Evolutionary conservation across 2,797 vertebrate species (phyloP).

Genomic region (Myotis pilosus): DNA sequence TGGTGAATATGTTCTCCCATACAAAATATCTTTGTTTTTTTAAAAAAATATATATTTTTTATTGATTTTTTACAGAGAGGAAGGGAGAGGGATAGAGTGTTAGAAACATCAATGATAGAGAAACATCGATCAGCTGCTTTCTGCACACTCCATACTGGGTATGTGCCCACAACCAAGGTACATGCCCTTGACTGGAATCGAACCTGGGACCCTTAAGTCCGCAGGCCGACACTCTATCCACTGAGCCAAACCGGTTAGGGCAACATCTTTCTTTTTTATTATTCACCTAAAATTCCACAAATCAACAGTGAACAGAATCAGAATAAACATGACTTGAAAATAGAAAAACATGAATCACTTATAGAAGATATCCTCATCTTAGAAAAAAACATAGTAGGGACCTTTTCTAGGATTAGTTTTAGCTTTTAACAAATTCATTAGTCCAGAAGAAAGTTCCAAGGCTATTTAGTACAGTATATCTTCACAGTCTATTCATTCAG

Average conservation of each 20-base stretch:
- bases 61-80: no score
- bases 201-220: no score
- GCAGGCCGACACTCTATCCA: no score
- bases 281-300: background rate
- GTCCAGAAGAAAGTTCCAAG: background rate
- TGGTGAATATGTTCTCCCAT: background rate
- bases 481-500: background rate
- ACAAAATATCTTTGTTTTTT: background rate
- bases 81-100: no score
- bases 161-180: no score
- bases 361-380: background rate
- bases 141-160: no score
- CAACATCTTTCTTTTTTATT: background rate
- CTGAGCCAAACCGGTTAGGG: no score
- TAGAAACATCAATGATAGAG: no score
- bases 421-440: background rate
- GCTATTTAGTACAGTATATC: accelerated
- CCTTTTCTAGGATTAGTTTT: background rate
- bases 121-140: no score
- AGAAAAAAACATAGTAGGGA: background rate
- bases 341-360: background rate
- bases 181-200: no score
- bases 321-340: background rate
- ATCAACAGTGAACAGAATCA: background rate
- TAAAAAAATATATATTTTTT: no score